phyloP scores from a whole-genome alignment of 2,797 vertebrate species.

The Tinamus major region DNA sequence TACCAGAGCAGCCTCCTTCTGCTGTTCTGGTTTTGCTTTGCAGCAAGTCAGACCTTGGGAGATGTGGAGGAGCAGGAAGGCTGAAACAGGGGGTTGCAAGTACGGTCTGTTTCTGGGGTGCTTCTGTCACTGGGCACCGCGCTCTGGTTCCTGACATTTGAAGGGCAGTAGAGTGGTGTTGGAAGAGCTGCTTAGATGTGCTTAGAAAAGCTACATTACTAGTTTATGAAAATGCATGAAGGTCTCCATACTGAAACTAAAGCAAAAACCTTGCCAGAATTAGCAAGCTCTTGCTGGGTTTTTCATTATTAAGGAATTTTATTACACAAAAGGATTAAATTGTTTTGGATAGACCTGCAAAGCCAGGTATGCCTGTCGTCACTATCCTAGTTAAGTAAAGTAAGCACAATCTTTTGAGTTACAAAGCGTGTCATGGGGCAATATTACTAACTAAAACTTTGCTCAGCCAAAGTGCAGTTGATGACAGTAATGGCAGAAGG shows the following conservation, averaged over 20 bases:
- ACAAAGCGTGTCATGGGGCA: background rate
- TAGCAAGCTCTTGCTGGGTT: background rate
- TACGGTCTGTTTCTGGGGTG: background rate
- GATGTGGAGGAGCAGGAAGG: background rate
- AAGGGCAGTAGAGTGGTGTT: background rate
- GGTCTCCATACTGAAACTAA: background rate
- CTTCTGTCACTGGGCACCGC: background rate
- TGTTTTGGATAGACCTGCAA: slow-evolving; percentile 9
- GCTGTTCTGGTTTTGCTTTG: background rate
- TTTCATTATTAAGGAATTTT: background rate
- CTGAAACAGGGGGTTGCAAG: background rate
- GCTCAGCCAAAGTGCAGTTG: slow-evolving; percentile 39
- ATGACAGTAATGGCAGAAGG: slow-evolving; percentile 42
- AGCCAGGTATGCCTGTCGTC: background rate
- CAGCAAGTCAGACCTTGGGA: background rate
- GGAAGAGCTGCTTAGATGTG: background rate
- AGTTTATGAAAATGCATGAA: background rate
- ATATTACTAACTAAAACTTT: slow-evolving; percentile 29
- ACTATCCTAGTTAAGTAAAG: background rate
- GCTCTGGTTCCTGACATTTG: background rate
- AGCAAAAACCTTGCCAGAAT: background rate
- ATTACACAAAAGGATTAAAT: background rate
- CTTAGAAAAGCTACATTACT: background rate
- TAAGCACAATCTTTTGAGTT: background rate
- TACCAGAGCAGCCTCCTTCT: slow-evolving; percentile 9